Evolutionary conservation across 2,888 invertebrate species (phyloP), one percentile per base, ranked within the genome.

Genomic region (Troilus luridus): DNA sequence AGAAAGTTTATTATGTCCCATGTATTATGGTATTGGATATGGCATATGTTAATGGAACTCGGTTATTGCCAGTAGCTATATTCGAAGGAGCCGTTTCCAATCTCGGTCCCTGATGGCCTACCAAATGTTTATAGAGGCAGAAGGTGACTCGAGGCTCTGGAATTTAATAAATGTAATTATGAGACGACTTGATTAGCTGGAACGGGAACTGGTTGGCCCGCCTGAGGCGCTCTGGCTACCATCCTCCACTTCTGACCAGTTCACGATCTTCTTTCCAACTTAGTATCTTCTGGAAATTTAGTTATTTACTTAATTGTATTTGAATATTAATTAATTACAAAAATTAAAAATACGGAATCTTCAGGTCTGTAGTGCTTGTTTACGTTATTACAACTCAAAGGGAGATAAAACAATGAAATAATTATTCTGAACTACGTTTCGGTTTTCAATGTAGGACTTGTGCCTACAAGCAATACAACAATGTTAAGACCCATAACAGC

Each of bases 101-200:
- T 77, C 27, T 77, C 9, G 17, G 17, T 12, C 24, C 2, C 24
- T 67, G 67, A 67, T 24, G 54, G 11, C 85, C n/a, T n/a, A 19
- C 7, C 56, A 58, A 85, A 85, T 85, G 85, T 85, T 85, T 85
- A 56, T 85, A 56, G 56, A 85, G 56, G 5, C 27, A n/a, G 56
- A n/a, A 21, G 85, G 85, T n/a, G 56, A n/a, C 11, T 7, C 85
- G 12, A 58, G 21, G n/a, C 85, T 11, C 12, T 85, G 85, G 85
- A 85, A 85, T 85, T 85, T 85, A 85, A 85, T 85, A 85, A 85
- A 85, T 85, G 85, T 85, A 85, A 85, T 85, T 85, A 85, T 54
- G 56, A 11, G n/a, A 85, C 21, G 85, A n/a, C n/a, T 85, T 85
- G 85, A 85, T 85, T 54, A 85, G 24, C 81, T 0, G 81, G 85